Evolutionary conservation across 2,113 vertebrate genomes (phyloP).

Genomic region (Caranx melampygus): DNA sequence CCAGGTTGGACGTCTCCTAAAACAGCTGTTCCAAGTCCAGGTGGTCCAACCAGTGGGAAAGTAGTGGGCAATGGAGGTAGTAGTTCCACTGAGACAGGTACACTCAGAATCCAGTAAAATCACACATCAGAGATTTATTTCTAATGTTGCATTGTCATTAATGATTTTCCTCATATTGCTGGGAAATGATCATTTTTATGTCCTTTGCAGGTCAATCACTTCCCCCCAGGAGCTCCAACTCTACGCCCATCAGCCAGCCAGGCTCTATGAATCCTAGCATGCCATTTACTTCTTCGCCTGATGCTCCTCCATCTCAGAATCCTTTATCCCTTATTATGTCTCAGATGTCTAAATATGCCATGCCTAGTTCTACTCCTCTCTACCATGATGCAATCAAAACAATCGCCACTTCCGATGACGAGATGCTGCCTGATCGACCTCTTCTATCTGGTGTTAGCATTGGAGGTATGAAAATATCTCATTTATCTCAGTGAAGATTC

Average conservation of each 20-base stretch:
- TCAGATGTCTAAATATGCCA: constrained; percentile 99
- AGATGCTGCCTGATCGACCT: constrained; percentile 92
- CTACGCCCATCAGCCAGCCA: constrained; percentile 87
- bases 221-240: constrained; percentile 88
- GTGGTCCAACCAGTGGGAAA: constrained; percentile 83
- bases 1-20: constrained; percentile 95
- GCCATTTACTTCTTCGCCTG: constrained; percentile 92
- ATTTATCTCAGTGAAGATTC: too few relatives aligned
- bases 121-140: background rate
- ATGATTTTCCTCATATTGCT: constrained; percentile 1
- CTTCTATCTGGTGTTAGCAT: constrained; percentile 90
- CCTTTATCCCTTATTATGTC: constrained; percentile 98
- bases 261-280: constrained; percentile 89
- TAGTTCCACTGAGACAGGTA: constrained; percentile 82
- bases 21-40: constrained; percentile 92
- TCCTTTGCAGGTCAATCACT: constrained; percentile 80
- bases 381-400: constrained; percentile 99
- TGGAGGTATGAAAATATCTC: constrained; percentile 83
- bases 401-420: constrained; percentile 96
- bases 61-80: constrained; percentile 79
- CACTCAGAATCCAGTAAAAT: background rate
- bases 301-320: constrained; percentile 91
- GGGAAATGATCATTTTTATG: constrained; percentile 20
- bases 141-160: background rate
- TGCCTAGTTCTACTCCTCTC: constrained; percentile 97